A percentile compares a stretch with the other conserved stretches of the same genome.
Conservation (phyloP, 2,113 vertebrate species). For the Nothobranchius kuhntae region DNA sequence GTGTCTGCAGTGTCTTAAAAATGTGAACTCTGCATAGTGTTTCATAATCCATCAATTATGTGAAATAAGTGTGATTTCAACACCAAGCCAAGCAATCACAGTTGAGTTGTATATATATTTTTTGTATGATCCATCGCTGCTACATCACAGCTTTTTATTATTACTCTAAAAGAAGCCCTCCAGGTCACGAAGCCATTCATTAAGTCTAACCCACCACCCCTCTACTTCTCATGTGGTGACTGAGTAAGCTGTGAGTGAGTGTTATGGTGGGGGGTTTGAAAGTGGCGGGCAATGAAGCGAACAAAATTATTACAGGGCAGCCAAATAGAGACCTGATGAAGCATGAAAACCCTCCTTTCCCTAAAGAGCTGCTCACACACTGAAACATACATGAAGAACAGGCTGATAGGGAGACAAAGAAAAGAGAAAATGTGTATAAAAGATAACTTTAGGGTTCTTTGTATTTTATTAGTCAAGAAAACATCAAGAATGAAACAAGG, state of each 20-base stretch:
- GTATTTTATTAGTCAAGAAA: slow-evolving; percentile 6
- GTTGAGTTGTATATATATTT: too few species aligned
- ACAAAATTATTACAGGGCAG: slow-evolving; percentile 75
- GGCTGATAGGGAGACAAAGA: slow-evolving; percentile 19
- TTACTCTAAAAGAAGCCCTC: neutral
- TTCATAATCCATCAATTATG: too few species aligned
- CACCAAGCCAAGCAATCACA: too few species aligned
- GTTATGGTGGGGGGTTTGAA: slow-evolving; percentile 60
- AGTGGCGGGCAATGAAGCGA: slow-evolving; percentile 69
- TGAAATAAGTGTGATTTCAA: too few species aligned
- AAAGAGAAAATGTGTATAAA: slow-evolving; percentile 2
- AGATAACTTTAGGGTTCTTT: neutral
- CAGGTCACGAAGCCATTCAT: slow-evolving; percentile 47
- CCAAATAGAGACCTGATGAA: slow-evolving; percentile 71
- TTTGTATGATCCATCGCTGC: too few species aligned
- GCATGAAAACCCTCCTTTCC: slow-evolving; percentile 64
- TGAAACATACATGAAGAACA: slow-evolving; percentile 3
- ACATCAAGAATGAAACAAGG: slow-evolving; percentile 11
- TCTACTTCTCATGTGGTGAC: slow-evolving; percentile 1
- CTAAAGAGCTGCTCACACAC: slow-evolving; percentile 36
- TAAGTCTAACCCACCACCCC: slow-evolving; percentile 43
- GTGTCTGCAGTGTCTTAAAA: too few species aligned
- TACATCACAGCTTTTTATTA: slow-evolving; percentile 20
- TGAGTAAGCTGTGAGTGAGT: slow-evolving; percentile 56
- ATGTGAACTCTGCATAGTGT: too few species aligned